Evolutionary conservation across 2,113 vertebrate species (phyloP).

Genomic region (Eulemur macaco): DNA sequence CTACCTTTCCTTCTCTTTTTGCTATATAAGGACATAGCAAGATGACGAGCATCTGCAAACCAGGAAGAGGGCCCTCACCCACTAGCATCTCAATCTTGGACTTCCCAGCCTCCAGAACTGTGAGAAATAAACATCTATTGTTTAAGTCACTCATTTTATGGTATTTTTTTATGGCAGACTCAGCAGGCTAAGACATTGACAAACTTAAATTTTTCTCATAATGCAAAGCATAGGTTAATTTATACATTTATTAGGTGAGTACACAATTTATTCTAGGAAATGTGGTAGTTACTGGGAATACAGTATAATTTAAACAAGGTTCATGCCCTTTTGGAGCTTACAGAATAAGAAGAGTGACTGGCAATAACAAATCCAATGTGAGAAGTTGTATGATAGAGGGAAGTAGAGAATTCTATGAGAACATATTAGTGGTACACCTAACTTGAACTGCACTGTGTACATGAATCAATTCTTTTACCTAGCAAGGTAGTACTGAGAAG

Average conservation of each 20-base stretch:
- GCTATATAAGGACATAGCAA: not conserved
- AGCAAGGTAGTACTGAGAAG: not conserved
- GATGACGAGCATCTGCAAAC: not conserved
- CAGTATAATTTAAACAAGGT: not conserved
- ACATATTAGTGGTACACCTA: not conserved
- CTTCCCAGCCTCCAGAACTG: not conserved
- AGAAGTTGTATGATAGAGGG: not conserved
- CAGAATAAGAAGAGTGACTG: not conserved
- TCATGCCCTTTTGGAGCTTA: not conserved
- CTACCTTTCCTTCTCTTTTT: not conserved
- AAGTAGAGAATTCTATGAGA: not conserved
- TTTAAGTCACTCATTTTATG: not conserved
- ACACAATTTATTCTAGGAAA: not conserved
- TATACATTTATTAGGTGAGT: not conserved
- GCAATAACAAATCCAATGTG: not conserved
- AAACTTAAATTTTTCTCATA: not conserved
- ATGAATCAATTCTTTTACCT: not conserved
- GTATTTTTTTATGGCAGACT: not conserved
- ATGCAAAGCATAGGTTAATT: not conserved
- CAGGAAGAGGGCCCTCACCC: not conserved
- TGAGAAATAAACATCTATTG: not conserved
- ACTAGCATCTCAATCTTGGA: not conserved
- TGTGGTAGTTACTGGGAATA: not conserved
- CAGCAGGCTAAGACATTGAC: not conserved
- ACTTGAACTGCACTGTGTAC: not conserved